phyloP scores from a whole-genome alignment of 2,888 invertebrate genomes.

The Polylopha cassiicola region DNA sequence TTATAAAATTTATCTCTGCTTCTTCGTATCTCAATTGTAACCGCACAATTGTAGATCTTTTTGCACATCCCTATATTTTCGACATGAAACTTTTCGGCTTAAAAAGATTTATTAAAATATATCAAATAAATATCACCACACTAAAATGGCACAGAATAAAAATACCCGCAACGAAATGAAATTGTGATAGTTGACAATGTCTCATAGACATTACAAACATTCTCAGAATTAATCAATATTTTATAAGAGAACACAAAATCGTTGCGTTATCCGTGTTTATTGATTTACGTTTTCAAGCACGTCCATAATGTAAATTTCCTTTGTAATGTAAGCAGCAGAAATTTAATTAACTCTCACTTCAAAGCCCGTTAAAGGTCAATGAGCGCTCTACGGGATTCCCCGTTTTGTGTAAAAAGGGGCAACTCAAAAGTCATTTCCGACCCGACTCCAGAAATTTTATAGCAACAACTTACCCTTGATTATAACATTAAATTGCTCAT shows the following conservation, averaged over 20 bases:
- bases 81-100: no score
- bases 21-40: no score
- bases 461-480: constrained; percentile 47
- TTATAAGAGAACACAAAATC: no score
- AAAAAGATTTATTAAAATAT: no score
- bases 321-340: constrained; percentile 62
- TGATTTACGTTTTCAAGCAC: constrained; percentile 37
- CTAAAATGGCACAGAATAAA: no score
- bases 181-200: no score
- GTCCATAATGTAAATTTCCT: constrained; percentile 53
- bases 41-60: no score
- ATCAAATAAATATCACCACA: no score
- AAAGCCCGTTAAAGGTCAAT: constrained; percentile 61
- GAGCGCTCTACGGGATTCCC: constrained; percentile 47
- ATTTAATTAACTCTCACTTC: constrained; percentile 68
- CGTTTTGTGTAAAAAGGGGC: constrained; percentile 57
- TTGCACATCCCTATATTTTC: no score
- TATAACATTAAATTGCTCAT: constrained; percentile 53
- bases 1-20: no score
- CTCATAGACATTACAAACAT: no score
- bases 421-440: constrained; percentile 49
- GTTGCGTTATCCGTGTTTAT: constrained; percentile 27
- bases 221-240: no score
- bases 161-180: constrained; percentile 3
- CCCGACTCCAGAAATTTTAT: constrained; percentile 47